These are phyloP conservation scores for Mythimna lalbum DNA, from an alignment of 2,888 invertebrate genomes.

Conservation along the genomic window DNA sequence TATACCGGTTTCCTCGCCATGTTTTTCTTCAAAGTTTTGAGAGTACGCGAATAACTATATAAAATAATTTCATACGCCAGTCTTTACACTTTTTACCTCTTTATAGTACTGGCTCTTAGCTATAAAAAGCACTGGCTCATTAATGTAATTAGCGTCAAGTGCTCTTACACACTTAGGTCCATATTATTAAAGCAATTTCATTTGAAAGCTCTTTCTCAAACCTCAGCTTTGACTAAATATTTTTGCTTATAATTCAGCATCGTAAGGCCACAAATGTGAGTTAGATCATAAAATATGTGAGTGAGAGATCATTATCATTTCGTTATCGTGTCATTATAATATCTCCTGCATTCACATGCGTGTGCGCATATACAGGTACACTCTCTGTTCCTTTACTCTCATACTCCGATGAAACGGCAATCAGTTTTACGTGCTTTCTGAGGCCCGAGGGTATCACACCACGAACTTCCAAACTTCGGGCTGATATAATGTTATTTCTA, in stretches of 20 bases:
- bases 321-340: no score
- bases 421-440: no score
- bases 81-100: neutral
- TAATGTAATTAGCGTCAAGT: slow-evolving; percentile 18
- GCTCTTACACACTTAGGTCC: neutral
- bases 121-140: no score
- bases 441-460: no score
- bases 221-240: neutral
- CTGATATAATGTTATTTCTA: no score
- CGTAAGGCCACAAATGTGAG: neutral
- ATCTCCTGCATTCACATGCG: no score
- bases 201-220: slow-evolving; percentile 19
- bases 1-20: no score
- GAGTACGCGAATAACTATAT: slow-evolving; percentile 2
- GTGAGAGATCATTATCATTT: neutral
- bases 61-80: neutral
- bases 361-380: no score
- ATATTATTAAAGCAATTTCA: neutral
- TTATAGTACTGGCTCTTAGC: no score
- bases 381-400: no score
- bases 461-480: no score
- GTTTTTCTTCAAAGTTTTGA: neutral
- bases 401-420: no score
- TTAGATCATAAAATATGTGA: neutral
- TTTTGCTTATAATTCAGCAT: neutral